Base-by-base conservation (phyloP, 1,140 invertebrate genomes). In the Leptoteleia sp. region DNA sequence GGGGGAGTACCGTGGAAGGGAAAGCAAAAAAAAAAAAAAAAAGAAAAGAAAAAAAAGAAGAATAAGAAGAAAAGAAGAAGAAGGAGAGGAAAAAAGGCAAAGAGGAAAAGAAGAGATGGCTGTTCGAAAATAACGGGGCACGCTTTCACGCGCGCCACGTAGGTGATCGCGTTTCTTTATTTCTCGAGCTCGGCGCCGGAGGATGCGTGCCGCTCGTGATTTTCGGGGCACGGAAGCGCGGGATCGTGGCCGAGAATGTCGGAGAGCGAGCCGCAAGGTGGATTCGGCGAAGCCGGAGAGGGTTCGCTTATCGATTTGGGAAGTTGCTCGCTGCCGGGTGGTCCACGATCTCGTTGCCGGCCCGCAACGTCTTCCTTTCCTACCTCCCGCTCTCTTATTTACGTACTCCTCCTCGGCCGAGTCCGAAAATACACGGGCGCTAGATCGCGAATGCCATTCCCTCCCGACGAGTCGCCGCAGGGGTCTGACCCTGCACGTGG, bases 231-330 rank as follows among this genome's bases (percentile, higher is more conserved):
- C 71, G 62, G 55, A 75, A 75, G 71, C 61, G 9, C 16, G 54
- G 12, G 27, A 11, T 15, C 29, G 43, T 11, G 7, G 4, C 22
- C 40, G 33, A 16, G 25, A 31, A 4, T n/a, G 15, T 33, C 17
- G 25, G 25, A 55, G 84, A 22, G 55, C 37, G 35, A 73, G 82
- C 29, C 37, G 54, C 52, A 79, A 55, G 76, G 64, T 68, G 67
- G 61, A 78, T 83, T 79, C 80, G 81, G 57, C 70, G 82, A 84
- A 81, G 1, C 54, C 73, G 70, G 50, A 67, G 42, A 72, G 47
- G 35, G 31, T 50, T 64, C 76, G 72, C 54, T 85, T 85, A 85
- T 86, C 85, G 85, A 85, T 86, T 86, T 81, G 81, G 82, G 82
- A 83, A 86, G 85, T 79, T 48, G 70, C 81, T 3, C n/a, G 12